Evolutionary conservation across 2,888 invertebrate genomes (phyloP).

Genomic region (Protophormia terraenovae): DNA sequence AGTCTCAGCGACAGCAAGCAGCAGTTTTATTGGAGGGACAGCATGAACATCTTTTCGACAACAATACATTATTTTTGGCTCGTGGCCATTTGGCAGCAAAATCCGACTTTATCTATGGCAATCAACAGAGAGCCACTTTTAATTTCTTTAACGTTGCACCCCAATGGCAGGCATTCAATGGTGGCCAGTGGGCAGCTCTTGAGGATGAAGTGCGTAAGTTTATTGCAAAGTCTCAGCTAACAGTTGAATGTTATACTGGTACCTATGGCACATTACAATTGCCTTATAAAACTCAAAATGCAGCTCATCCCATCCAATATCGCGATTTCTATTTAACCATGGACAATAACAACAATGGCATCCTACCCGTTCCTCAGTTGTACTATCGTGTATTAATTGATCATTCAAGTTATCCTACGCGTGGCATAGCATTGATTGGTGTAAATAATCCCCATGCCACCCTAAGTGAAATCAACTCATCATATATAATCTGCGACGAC

Average conservation of each 20-base stretch:
- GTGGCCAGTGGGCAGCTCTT: slow-evolving; percentile 83
- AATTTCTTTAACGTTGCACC: slow-evolving; percentile 83
- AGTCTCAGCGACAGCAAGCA: slow-evolving; percentile 77
- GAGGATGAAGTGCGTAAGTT: slow-evolving; percentile 82
- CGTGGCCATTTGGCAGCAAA: slow-evolving; percentile 83
- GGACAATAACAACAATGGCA: slow-evolving; percentile 75
- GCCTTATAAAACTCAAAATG: slow-evolving; percentile 55
- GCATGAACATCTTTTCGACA: slow-evolving; percentile 71
- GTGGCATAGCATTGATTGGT: slow-evolving; percentile 83
- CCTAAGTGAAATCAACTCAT: slow-evolving; percentile 70
- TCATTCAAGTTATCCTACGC: slow-evolving; percentile 70
- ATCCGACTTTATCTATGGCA: slow-evolving; percentile 82
- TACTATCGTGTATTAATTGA: slow-evolving; percentile 84
- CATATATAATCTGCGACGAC: slow-evolving; percentile 75
- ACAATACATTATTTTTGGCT: slow-evolving; percentile 77
- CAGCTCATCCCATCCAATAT: slow-evolving; percentile 42
- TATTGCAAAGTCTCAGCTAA: slow-evolving; percentile 76
- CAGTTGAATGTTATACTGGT: slow-evolving; percentile 83
- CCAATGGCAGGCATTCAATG: slow-evolving; percentile 84
- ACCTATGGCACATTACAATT: slow-evolving; percentile 83
- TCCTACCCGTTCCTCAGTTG: slow-evolving; percentile 82
- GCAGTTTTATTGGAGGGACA: slow-evolving; percentile 73
- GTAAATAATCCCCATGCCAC: slow-evolving; percentile 79
- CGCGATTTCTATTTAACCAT: slow-evolving; percentile 77
- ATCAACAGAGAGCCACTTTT: slow-evolving; percentile 82